Conservation (phyloP, 2,888 invertebrate species). For the Andrena praecox region DNA sequence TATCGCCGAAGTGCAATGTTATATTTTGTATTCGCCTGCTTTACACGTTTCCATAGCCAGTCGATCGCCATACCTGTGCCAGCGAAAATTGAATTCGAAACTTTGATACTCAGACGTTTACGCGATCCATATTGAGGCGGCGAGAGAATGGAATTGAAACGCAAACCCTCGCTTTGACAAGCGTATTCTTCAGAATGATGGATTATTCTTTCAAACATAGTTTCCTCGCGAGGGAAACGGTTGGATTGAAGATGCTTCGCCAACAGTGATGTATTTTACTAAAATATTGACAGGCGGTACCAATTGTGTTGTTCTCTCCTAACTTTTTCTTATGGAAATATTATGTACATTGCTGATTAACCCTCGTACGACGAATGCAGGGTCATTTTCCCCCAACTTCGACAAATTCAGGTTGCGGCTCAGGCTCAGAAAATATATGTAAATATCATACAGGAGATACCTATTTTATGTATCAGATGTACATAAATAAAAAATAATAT, state of each 20-base stretch:
- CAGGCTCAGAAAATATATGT: too few relatives aligned
- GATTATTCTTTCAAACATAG: conserved; percentile 43
- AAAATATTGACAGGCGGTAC: neutral
- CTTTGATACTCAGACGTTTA: conserved; percentile 30
- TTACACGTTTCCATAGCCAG: conserved; percentile 19
- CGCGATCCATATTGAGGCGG: conserved; percentile 17
- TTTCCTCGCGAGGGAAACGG: conserved; percentile 7
- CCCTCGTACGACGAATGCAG: too few relatives aligned
- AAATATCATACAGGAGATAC: too few relatives aligned
- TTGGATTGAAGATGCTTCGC: neutral
- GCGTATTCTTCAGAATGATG: conserved; percentile 32
- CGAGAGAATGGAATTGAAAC: conserved; percentile 36
- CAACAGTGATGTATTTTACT: conserved; percentile 19
- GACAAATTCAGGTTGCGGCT: too few relatives aligned
- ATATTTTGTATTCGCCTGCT: neutral
- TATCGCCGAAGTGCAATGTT: conserved; percentile 3
- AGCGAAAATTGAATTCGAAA: conserved; percentile 48
- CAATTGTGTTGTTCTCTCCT: neutral
- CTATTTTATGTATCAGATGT: too few relatives aligned
- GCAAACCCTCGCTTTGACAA: conserved; percentile 29
- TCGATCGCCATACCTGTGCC: conserved; percentile 18
- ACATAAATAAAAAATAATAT: too few relatives aligned
- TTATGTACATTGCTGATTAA: neutral
- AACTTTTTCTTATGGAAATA: neutral
- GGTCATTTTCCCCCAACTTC: too few relatives aligned